phyloP scores from a whole-genome alignment of 2,888 invertebrate genomes.

The Tholera decimalis region DNA sequence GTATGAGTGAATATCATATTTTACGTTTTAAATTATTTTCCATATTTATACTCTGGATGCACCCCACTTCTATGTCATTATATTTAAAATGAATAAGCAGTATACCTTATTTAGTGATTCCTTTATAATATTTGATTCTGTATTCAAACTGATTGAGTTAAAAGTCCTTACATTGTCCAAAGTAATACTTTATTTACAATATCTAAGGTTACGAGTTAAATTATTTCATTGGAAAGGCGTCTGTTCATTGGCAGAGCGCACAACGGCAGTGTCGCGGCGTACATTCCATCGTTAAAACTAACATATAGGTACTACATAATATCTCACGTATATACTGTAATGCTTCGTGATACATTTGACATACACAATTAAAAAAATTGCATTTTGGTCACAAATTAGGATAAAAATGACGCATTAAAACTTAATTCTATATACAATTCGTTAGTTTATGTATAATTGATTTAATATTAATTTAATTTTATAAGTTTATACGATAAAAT shows the following conservation, averaged over 20 bases:
- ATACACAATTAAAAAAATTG: constrained; percentile 70
- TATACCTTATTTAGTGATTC: constrained; percentile 41
- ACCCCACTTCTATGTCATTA: constrained; percentile 41
- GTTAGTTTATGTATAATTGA: constrained; percentile 74
- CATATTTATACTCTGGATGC: constrained; percentile 30
- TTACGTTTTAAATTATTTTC: background rate
- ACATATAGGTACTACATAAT: constrained; percentile 63
- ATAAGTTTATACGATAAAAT: constrained; percentile 82
- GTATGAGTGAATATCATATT: constrained; percentile 8
- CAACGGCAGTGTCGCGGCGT: constrained; percentile 59
- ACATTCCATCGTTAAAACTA: constrained; percentile 58
- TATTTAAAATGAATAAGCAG: constrained; percentile 53
- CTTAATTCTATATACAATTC: constrained; percentile 85
- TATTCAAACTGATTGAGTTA: constrained; percentile 42
- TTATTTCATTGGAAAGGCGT: constrained; percentile 51
- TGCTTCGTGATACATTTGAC: constrained; percentile 67
- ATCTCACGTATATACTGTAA: constrained; percentile 64
- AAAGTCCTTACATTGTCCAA: constrained; percentile 53
- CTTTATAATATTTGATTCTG: constrained; percentile 45
- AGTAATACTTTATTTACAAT: constrained; percentile 55
- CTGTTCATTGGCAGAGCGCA: constrained; percentile 37
- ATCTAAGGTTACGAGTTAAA: constrained; percentile 51
- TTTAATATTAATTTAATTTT: constrained; percentile 68
- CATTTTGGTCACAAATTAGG: constrained; percentile 86
- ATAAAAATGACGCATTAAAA: constrained; percentile 78